Evolutionary conservation across 2,888 invertebrate species (phyloP), one percentile per base, ranked within the genome.

Genomic region (Zygaena filipendulae): DNA sequence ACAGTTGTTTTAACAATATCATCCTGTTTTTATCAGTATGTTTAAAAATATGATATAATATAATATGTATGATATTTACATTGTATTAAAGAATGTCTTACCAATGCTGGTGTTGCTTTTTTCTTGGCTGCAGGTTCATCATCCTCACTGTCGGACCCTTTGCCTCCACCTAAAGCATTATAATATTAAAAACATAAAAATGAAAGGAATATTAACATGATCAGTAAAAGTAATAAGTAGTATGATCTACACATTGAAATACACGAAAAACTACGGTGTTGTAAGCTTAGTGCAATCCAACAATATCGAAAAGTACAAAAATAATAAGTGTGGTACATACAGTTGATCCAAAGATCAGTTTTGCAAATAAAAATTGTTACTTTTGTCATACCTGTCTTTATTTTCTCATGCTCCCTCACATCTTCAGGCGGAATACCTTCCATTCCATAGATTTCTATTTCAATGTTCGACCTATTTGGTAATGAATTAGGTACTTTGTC

Each of bases 381-480:
- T n/a, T n/a, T n/a, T n/a, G n/a, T n/a, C n/a, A 74, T 77, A 81
- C 81, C 81, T 72, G 84, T 81, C 61, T 93, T 91, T 61, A 92
- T 91, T 50, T 89, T 86, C 74, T 97, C 97, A 74, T 97, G 97
- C 60, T 95, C 95, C 62, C 91, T 91, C 39, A 96, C 68, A 82
- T 98, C 97, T 51, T 92, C 93, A 30, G 92, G 87, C 14, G 99
- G 99, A 56, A 99, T 98, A 48, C 99, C 99, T 84, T 99, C 98
- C 98, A 99, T 99, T 45, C 99, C 99, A 84, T 99, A 99, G 59
- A 99, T 98, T 85, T 99, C 99, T 69, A 99, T 94, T 82, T 98
- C 97, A 63, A 97, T 96, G 81, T 97, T 97, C 59, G 95, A 95
- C 64, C 98, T 87, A 79, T 95, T 95, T 52, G 97, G 97, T 61